Percentiles rank a stretch among this genome's conserved stretches.
phyloP scores from a whole-genome alignment of 92 coral and sea anemone genomes.

The Zoanthus sansibaricus region DNA sequence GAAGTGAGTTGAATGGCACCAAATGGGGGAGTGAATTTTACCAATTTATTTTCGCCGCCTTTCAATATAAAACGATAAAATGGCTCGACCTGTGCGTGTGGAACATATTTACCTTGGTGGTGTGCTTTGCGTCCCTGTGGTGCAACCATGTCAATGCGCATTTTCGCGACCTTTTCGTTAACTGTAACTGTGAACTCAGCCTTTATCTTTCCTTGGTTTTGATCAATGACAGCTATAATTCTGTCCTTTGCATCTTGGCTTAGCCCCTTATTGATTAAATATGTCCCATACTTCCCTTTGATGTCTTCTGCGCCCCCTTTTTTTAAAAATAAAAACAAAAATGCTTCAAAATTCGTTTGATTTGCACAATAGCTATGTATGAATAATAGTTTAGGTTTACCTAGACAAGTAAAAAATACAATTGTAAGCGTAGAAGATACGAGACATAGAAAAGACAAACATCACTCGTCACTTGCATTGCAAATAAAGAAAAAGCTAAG shows the following conservation, averaged over 20 bases:
- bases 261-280: neutral
- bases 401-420: no score
- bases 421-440: no score
- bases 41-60: neutral
- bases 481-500: no score
- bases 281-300: no score
- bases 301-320: neutral
- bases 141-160: constrained; percentile 39
- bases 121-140: neutral
- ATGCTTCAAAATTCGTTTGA: no score
- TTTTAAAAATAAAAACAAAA: no score
- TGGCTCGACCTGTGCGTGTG: constrained; percentile 18
- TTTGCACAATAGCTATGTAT: no score
- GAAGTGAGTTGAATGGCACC: constrained; percentile 1
- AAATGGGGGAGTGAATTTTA: neutral
- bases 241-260: neutral
- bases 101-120: neutral
- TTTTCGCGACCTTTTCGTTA: neutral
- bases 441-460: no score
- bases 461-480: no score
- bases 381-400: no score
- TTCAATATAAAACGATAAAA: neutral
- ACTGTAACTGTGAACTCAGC: neutral
- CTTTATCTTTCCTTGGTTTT: neutral
- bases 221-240: neutral